A percentile compares a stretch with the other conserved stretches of the same genome.
These are phyloP conservation scores for Micrasema minimum DNA, from an alignment of 1,140 invertebrate genomes.

Conservation along the genomic window DNA sequence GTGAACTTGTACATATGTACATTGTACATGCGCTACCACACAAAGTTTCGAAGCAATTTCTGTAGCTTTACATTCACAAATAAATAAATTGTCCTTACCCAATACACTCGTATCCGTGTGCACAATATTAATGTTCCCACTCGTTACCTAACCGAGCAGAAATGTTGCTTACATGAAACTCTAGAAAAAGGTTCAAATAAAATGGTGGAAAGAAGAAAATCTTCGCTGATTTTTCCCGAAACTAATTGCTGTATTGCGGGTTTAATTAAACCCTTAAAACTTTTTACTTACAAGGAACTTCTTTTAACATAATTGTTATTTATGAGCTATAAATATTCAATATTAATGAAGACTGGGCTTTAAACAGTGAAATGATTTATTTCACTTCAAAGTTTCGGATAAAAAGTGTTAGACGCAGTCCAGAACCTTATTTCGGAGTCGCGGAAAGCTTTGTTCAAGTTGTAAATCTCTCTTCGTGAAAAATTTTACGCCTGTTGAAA, in stretches of 20 bases:
- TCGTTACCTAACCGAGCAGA: constrained; percentile 8
- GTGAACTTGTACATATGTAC: no score
- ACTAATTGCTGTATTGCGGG: no score
- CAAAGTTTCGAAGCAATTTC: constrained; percentile 7
- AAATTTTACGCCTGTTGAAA: constrained; percentile 22
- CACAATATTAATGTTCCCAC: constrained; percentile 18
- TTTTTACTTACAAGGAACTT: neutral
- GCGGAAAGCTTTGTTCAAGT: constrained; percentile 23
- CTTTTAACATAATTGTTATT: constrained; percentile 28
- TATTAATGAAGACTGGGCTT: neutral
- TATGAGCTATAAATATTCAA: constrained; percentile 24
- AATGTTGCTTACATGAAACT: neutral
- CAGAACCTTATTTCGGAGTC: neutral
- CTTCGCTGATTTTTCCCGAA: no score
- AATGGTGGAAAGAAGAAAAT: neutral
- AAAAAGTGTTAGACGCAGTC: neutral
- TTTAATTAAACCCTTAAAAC: constrained; percentile 9
- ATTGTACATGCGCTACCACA: neutral
- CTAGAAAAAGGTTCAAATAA: neutral
- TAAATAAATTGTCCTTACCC: constrained; percentile 10
- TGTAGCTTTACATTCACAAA: constrained; percentile 16
- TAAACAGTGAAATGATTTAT: constrained; percentile 18
- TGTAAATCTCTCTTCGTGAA: constrained; percentile 14
- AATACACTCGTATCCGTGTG: neutral
- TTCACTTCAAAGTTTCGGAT: constrained; percentile 7